Evolutionary conservation across 2,797 vertebrate species (phyloP), one percentile per base, ranked within the genome.

Genomic region (Arnoldichthys spilopterus): DNA sequence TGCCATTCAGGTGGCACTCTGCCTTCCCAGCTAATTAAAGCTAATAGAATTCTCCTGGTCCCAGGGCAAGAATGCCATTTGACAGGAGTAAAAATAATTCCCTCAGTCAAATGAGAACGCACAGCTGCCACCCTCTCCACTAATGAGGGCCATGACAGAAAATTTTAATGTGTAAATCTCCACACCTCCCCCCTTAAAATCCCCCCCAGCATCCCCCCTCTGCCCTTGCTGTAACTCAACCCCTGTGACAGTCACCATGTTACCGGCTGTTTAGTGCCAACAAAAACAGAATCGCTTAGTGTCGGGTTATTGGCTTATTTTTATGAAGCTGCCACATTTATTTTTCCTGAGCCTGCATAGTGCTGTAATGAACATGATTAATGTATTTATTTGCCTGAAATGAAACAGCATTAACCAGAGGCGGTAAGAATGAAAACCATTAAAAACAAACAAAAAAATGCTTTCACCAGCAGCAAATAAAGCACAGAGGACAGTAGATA

Each of bases 21-120:
- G 71, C 76, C 76, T 75, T 81, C 79, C 58, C 68, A 76, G 59
- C 72, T 85, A 82, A 85, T 87, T 83, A 81, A 77, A 51, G 53
- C 67, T 74, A 83, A 78, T 51, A 70, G 71, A 84, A 83, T 77
- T 83, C n/a, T 56, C 82, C n/a, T 61, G 40, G 40, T 71, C 76
- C 64, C 70, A 40, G 11, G 54, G 76, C 68, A 72, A 74, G 81
- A 79, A 85, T 82, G 61, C 47, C 71, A 83, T 82, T 76, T 56
- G 70, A 81, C 62, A 77, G 30, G 76, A 77, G 75, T 71, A 81
- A 85, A 82, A 82, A 85, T 81, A 71, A 80, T 74, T 84, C 76
- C 45, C 74, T 49, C 30, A 72, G 58, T 75, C 62, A 79, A 82
- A 74, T 83, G 69, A 67, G 76, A 74, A 32, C 63, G 49, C 71